Base-by-base conservation (phyloP, 2,797 vertebrate species). In the Dendrocincla tyrannina region DNA sequence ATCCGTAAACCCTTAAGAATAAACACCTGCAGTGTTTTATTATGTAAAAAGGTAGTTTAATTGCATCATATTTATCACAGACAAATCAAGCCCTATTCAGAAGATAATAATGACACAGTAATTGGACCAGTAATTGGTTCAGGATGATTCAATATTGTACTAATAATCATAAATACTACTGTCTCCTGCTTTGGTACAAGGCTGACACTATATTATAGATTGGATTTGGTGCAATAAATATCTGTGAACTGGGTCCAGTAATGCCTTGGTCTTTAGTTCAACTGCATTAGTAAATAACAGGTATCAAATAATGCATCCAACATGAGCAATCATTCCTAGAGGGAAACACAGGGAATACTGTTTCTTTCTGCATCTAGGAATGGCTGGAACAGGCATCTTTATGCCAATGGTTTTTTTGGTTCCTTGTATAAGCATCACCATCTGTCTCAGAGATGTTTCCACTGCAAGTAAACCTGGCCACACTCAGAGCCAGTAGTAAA, bases 21-120 rank as follows among this genome's bases (percentile, higher is more conserved):
- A 98, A 98, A 98, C 98, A 98, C 98, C 98, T 98, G 98, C 98
- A 97, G 98, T 97, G 98, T 98, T 98, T 98, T 98, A 98, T 98
- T 98, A 98, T 98, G 98, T 98, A 98, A 98, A 98, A 98, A 98
- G 98, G 97, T 98, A 93, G 97, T 98, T 98, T 98, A 98, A 98
- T 98, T 98, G 97, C 98, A 97, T 97, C 97, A 96, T 98, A 98
- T 98, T 98, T 98, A 98, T 98, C 98, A 98, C 97, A 98, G 98
- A 98, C 97, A 98, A 98, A 98, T 98, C 98, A 98, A 98, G 98
- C 96, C 97, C 97, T 98, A 98, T 98, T 98, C 98, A 98, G 96
- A 97, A 98, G 97, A 97, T 98, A 98, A 98, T 98, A 98, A 98
- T 98, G 98, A 98, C 97, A 97, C 97, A 96, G 98, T 98, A 98